phyloP scores from a whole-genome alignment of 2,797 vertebrate species.

The Scomberomorus guttatus region DNA sequence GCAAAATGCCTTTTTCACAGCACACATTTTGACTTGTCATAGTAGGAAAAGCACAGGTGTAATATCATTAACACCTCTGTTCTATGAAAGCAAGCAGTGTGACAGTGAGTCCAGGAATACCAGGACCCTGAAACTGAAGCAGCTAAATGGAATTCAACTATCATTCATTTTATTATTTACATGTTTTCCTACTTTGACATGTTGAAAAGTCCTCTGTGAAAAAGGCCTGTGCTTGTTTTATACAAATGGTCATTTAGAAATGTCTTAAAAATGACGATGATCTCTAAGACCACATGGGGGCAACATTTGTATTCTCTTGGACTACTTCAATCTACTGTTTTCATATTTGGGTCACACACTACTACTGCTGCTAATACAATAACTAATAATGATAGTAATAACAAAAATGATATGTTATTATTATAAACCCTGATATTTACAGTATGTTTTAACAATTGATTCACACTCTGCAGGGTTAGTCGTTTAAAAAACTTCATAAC shows the following conservation, averaged over 20 bases:
- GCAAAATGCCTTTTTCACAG: not conserved
- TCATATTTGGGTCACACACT: not conserved
- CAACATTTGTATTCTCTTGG: not conserved
- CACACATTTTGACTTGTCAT: not conserved
- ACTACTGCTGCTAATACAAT: not conserved
- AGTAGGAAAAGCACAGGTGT: not conserved
- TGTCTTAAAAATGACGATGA: not conserved
- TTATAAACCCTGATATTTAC: not conserved
- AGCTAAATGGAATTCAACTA: not conserved
- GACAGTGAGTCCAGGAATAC: not conserved
- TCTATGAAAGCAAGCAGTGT: not conserved
- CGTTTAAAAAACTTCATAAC: not conserved
- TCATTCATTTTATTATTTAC: not conserved
- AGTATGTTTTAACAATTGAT: not conserved
- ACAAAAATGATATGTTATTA: not conserved
- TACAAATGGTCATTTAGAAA: not conserved
- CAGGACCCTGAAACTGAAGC: not conserved
- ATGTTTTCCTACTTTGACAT: not conserved
- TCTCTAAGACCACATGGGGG: conserved; percentile 23
- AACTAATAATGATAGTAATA: not conserved
- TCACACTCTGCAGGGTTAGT: not conserved
- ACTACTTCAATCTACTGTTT: not conserved
- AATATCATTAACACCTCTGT: no score
- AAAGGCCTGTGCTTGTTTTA: not conserved
- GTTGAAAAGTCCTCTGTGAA: not conserved